Base-by-base conservation (phyloP, 2,888 invertebrate species). In the Macropis europaea region DNA sequence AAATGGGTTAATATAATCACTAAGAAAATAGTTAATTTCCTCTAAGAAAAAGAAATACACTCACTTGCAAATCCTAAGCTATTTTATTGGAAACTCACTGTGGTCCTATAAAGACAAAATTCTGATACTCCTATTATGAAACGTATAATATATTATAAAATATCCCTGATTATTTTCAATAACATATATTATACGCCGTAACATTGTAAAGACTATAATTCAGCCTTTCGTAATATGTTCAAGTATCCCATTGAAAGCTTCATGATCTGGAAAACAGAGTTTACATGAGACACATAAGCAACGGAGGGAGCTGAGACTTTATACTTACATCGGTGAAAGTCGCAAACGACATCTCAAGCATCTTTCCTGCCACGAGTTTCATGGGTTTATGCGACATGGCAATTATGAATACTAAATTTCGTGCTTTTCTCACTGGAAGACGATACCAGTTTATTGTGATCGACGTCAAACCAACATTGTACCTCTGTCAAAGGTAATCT, bases 261-360 rank as follows among this genome's bases (percentile, higher is more conserved):
- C 38, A 79, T 19, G 9, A 80, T 45, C 75, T 80, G 52, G 2
- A 59, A 71, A 62, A 1, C 24, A 15, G 26, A n/a, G 26, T 40
- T n/a, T n/a, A n/a, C n/a, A n/a, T n/a, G n/a, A n/a, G n/a, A n/a
- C n/a, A n/a, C n/a, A n/a, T n/a, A n/a, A n/a, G n/a, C n/a, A n/a
- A 24, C 13, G n/a, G n/a, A n/a, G n/a, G 9, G 26, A 28, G 2
- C 17, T 6, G 26, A 38, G 40, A 34, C 5, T 3, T n/a, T 26
- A 4, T 68, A 80, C 79, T 78, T 36, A 85, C 85, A 5, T 66
- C 60, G 22, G 77, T 72, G n/a, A 84, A 85, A 26, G 67, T 79
- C 5, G 32, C 40, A 6, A 84, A 43, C 2, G 83, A 84, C 38
- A 85, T 67, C 7, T 83, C 77, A 9, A 84, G 32, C 50, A 85